Percentiles rank a stretch among this genome's conserved stretches.
These are phyloP conservation scores for Actinostola sp. DNA, from an alignment of 92 coral and sea anemone species.

Conservation along the genomic window DNA sequence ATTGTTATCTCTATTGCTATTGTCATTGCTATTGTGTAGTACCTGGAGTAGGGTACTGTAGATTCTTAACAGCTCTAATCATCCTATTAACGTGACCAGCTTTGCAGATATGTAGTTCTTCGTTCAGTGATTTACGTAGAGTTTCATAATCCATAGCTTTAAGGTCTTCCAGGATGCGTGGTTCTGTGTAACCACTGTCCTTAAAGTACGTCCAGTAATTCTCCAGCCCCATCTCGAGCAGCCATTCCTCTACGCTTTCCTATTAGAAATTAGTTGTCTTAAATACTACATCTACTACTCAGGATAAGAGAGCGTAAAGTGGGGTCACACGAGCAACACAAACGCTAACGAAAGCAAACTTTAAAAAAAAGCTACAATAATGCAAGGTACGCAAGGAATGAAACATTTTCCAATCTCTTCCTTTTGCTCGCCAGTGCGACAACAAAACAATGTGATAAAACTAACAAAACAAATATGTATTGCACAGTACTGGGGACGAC, in stretches of 20 bases:
- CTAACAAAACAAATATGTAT: no score
- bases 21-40: background rate
- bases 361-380: no score
- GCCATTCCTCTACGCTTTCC: constrained; percentile 92
- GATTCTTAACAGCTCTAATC: constrained; percentile 77
- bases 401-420: no score
- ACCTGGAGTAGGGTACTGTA: constrained; percentile 91
- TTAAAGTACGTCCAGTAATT: constrained; percentile 78
- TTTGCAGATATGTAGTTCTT: constrained; percentile 47
- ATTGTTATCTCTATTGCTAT: background rate
- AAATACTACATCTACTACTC: no score
- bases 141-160: constrained; percentile 75
- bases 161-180: constrained; percentile 85
- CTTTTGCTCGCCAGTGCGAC: no score
- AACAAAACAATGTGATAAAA: no score
- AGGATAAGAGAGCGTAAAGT: no score
- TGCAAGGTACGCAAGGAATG: no score
- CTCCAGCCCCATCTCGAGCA: constrained; percentile 84
- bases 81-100: constrained; percentile 81
- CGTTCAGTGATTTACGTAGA: constrained; percentile 51
- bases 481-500: background rate
- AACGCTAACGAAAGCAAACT: no score
- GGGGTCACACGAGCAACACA: no score
- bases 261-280: constrained; percentile 8
- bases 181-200: constrained; percentile 74